These are phyloP conservation scores for Larimichthys crocea DNA, from an alignment of 2,113 vertebrate genomes.

Conservation along the genomic window DNA sequence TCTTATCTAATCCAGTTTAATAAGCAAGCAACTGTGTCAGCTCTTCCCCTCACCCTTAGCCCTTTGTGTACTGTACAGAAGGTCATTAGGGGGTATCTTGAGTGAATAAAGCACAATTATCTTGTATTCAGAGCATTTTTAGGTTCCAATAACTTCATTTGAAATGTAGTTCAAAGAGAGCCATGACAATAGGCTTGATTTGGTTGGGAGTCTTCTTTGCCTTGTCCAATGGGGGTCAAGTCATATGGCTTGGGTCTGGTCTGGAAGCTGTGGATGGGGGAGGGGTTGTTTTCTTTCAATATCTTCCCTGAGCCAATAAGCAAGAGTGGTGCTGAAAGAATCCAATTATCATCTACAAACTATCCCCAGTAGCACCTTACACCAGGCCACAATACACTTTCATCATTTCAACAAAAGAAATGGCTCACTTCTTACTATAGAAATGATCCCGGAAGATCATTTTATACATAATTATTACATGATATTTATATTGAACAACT, in stretches of 20 bases:
- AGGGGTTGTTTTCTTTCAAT: slow-evolving; percentile 81
- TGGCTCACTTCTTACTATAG: not conserved
- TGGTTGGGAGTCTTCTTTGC: slow-evolving; percentile 37
- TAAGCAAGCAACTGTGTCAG: slow-evolving; percentile 20
- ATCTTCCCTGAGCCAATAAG: slow-evolving; percentile 79
- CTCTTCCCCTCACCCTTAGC: not conserved
- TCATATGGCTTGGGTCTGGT: slow-evolving; percentile 67
- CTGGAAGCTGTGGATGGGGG: slow-evolving; percentile 59
- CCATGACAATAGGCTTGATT: slow-evolving; percentile 47
- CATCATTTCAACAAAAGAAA: slow-evolving; percentile 1
- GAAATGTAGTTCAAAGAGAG: slow-evolving; percentile 10
- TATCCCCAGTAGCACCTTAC: slow-evolving; percentile 34
- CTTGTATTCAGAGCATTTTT: not conserved
- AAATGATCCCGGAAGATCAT: not conserved
- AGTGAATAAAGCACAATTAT: not conserved
- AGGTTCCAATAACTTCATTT: not conserved
- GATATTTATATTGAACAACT: not conserved
- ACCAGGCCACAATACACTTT: slow-evolving; percentile 31
- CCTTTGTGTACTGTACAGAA: not conserved
- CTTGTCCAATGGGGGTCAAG: slow-evolving; percentile 68
- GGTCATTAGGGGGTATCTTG: not conserved
- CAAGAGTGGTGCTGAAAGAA: slow-evolving; percentile 70
- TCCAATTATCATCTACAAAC: slow-evolving; percentile 73
- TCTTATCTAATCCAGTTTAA: slow-evolving; percentile 36
- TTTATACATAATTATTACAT: not conserved